phyloP scores from a whole-genome alignment of 2,797 vertebrate genomes.

The Poliocrania exsul region DNA sequence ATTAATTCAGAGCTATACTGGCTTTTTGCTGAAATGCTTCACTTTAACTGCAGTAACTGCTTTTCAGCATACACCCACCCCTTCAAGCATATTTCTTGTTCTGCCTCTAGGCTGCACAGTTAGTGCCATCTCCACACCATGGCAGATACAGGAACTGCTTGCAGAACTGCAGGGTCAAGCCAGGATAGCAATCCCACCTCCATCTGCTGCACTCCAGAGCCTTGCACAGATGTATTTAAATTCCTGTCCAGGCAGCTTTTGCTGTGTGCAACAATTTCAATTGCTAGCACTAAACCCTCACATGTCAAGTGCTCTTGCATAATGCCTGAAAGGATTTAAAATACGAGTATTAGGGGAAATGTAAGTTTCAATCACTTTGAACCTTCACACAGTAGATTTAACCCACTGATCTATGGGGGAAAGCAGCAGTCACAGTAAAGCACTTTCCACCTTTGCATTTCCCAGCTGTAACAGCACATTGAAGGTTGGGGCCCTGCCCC shows the following conservation, averaged over 20 bases:
- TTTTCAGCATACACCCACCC: not conserved
- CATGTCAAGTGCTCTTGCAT: rapidly evolving
- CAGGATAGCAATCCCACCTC: rapidly evolving
- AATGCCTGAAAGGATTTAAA: not conserved
- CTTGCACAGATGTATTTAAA: not conserved
- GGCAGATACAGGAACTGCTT: rapidly evolving
- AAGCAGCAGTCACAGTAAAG: not conserved
- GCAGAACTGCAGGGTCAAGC: not conserved
- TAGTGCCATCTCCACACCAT: rapidly evolving
- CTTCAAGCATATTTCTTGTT: rapidly evolving
- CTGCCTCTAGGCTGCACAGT: not conserved
- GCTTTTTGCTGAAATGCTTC: not conserved
- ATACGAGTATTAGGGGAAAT: not conserved
- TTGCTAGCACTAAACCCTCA: rapidly evolving
- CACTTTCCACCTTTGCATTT: not conserved
- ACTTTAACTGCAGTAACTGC: not conserved
- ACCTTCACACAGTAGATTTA: not conserved
- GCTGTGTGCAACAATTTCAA: not conserved
- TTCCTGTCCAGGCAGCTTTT: not conserved
- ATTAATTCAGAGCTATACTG: rapidly evolving
- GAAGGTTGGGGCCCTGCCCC: not conserved
- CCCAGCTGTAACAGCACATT: not conserved
- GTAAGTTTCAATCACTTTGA: not conserved
- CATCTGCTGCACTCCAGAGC: not conserved
- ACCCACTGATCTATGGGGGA: too few species aligned